Percentiles rank a stretch among this genome's conserved stretches.
These are phyloP conservation scores for Drosophila ambigua DNA, from an alignment of 1,140 invertebrate species.

Conservation along the genomic window DNA sequence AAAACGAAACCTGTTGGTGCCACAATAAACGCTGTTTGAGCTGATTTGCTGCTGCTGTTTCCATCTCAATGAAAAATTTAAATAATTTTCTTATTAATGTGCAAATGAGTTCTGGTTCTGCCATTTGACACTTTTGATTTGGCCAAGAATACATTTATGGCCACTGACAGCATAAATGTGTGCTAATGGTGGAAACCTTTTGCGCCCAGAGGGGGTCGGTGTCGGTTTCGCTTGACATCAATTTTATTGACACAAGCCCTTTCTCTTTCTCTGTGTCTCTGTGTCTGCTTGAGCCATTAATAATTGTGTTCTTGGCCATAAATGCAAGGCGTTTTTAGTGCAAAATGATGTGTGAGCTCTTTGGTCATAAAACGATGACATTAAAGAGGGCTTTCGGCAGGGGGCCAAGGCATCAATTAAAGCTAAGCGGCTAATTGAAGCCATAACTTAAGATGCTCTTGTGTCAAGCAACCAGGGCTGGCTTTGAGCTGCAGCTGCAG, in stretches of 20 bases:
- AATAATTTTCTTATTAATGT: constrained; percentile 78
- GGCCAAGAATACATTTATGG: constrained; percentile 54
- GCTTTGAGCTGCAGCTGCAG: not conserved
- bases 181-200: constrained; percentile 49
- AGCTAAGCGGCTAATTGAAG: constrained; percentile 34
- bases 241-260: constrained; percentile 46
- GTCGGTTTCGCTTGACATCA: constrained; percentile 22
- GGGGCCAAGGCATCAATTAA: constrained; percentile 24
- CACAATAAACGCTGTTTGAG: no score
- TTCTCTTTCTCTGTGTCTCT: no score
- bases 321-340: constrained; percentile 18
- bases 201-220: not conserved
- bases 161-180: constrained; percentile 31
- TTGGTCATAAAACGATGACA: constrained; percentile 32
- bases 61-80: constrained; percentile 43
- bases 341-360: constrained; percentile 29
- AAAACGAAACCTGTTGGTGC: constrained; percentile 58
- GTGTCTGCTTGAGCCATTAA: constrained; percentile 21
- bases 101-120: constrained; percentile 60
- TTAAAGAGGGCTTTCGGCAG: not conserved
- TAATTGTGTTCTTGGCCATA: constrained; percentile 14
- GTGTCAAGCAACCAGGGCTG: not conserved
- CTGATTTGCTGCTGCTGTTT: not conserved
- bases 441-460: constrained; percentile 4
- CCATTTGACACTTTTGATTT: constrained; percentile 73